These are phyloP conservation scores for Nematolebias whitei DNA, from an alignment of 2,113 vertebrate genomes.

Conservation along the genomic window DNA sequence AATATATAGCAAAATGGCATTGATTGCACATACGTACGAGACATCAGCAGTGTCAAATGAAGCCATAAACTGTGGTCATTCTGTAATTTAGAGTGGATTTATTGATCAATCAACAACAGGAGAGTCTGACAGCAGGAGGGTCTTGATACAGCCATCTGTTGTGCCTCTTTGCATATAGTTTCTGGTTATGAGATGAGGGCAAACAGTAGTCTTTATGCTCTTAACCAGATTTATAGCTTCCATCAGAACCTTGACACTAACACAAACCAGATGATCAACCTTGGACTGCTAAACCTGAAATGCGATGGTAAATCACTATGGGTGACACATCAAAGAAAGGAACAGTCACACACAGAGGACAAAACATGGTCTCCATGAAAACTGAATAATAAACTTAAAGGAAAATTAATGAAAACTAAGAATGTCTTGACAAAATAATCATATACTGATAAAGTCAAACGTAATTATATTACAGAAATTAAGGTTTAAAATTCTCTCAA, in stretches of 20 bases:
- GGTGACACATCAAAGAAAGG: neutral
- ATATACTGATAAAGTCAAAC: too few relatives aligned
- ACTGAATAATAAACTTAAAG: neutral
- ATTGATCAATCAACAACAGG: conserved; percentile 52
- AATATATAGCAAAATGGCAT: neutral
- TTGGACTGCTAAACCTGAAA: conserved; percentile 32
- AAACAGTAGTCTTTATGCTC: conserved; percentile 49
- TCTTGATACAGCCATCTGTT: conserved; percentile 45
- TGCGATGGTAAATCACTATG: conserved; percentile 34
- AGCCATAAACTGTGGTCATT: conserved; percentile 36
- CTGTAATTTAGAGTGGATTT: conserved; percentile 49
- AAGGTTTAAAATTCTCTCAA: too few relatives aligned
- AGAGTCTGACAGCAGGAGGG: conserved; percentile 5
- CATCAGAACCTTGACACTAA: conserved; percentile 61
- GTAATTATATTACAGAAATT: too few relatives aligned
- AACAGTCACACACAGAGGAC: neutral
- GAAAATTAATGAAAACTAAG: too few relatives aligned
- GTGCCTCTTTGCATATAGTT: conserved; percentile 45
- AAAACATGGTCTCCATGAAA: neutral
- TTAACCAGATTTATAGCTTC: conserved; percentile 54
- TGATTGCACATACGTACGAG: neutral
- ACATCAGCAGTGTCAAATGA: conserved; percentile 34
- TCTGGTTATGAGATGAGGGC: conserved; percentile 61
- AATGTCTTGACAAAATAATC: neutral
- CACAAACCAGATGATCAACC: conserved; percentile 57